Evolutionary conservation across 1,140 invertebrate genomes (phyloP).

Genomic region (Cydia strobilella): DNA sequence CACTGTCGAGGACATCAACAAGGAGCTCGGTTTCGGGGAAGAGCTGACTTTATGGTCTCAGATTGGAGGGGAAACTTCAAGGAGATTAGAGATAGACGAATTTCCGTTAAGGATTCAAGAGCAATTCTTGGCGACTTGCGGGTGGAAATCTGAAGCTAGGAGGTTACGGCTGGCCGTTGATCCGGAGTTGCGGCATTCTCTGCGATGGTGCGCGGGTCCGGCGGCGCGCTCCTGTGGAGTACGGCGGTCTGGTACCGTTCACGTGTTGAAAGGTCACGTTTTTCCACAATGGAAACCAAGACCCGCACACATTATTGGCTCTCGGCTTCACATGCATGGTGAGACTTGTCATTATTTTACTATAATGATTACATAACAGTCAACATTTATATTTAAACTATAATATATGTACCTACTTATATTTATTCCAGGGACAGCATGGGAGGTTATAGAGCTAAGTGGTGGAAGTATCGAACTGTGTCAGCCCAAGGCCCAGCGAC

Average conservation of each 20-base stretch:
- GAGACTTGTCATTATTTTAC: slow-evolving; percentile 7
- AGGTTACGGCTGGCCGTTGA: slow-evolving; percentile 83
- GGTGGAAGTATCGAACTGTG: slow-evolving; percentile 74
- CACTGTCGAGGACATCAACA: slow-evolving; percentile 82
- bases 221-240: slow-evolving; percentile 73
- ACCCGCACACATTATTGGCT: slow-evolving; percentile 82
- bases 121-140: slow-evolving; percentile 81
- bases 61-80: slow-evolving; percentile 81
- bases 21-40: slow-evolving; percentile 81
- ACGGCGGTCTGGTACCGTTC: slow-evolving; percentile 81
- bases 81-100: slow-evolving; percentile 81
- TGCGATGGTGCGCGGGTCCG: slow-evolving; percentile 83
- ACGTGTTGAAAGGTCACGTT: slow-evolving; percentile 84
- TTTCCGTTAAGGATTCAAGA: slow-evolving; percentile 83
- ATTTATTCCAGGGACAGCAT: slow-evolving; percentile 53
- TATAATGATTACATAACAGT: too few relatives aligned
- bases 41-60: slow-evolving; percentile 83
- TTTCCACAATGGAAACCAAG: slow-evolving; percentile 85
- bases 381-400: not conserved
- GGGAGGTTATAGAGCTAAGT: slow-evolving; percentile 66
- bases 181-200: slow-evolving; percentile 82
- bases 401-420: not conserved
- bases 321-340: slow-evolving; percentile 82
- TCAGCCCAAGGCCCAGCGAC: slow-evolving; percentile 70
- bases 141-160: slow-evolving; percentile 81